These are phyloP conservation scores for Lagria hirta DNA, from an alignment of 2,888 invertebrate genomes.

Conservation along the genomic window DNA sequence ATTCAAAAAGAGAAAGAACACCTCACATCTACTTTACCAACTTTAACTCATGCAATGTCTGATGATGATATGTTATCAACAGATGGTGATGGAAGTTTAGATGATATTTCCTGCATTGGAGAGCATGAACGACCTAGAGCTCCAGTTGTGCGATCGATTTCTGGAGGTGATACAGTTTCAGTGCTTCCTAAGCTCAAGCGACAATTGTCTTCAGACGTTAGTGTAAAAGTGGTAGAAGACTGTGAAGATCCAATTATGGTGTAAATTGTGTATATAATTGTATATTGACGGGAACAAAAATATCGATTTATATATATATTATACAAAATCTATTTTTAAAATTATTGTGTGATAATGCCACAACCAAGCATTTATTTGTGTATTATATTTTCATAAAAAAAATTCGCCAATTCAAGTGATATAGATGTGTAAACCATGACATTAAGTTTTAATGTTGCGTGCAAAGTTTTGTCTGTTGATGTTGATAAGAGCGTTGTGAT, in stretches of 20 bases:
- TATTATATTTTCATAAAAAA: slow-evolving; percentile 26
- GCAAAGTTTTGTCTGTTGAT: slow-evolving; percentile 18
- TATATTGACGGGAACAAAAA: slow-evolving; percentile 21
- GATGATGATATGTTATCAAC: slow-evolving; percentile 85
- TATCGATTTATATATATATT: slow-evolving; percentile 28
- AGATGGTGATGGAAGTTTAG: slow-evolving; percentile 75
- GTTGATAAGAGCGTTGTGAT: slow-evolving; percentile 21
- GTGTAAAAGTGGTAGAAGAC: slow-evolving; percentile 51
- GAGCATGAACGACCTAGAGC: slow-evolving; percentile 45
- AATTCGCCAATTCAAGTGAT: slow-evolving; percentile 31
- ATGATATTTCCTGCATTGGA: slow-evolving; percentile 58
- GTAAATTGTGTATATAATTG: slow-evolving; percentile 38
- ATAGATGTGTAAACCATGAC: slow-evolving; percentile 31
- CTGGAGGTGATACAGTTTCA: slow-evolving; percentile 46
- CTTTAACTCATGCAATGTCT: slow-evolving; percentile 78
- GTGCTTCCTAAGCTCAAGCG: slow-evolving; percentile 47
- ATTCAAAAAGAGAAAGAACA: slow-evolving; percentile 81
- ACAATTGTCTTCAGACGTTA: slow-evolving; percentile 53
- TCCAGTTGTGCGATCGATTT: slow-evolving; percentile 51
- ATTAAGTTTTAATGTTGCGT: slow-evolving; percentile 13
- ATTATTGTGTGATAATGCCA: slow-evolving; percentile 35
- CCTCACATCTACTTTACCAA: slow-evolving; percentile 76
- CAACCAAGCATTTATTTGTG: slow-evolving; percentile 32
- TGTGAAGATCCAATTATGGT: slow-evolving; percentile 55
- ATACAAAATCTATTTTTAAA: slow-evolving; percentile 29